Evolutionary conservation across 2,797 vertebrate species (phyloP).

Genomic region (Phalanger gymnotis): DNA sequence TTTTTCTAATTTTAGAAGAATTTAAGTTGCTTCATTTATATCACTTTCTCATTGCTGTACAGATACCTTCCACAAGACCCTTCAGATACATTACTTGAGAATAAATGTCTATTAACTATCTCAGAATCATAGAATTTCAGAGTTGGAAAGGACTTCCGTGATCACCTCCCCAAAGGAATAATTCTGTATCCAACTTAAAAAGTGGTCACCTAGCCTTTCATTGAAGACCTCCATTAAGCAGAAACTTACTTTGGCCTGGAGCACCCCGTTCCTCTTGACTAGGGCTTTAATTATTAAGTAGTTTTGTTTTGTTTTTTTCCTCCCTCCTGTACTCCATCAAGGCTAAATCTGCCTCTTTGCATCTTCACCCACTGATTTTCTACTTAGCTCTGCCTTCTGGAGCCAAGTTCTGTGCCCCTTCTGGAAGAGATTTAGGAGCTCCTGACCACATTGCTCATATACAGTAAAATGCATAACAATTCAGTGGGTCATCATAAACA

Average conservation of each 20-base stretch:
- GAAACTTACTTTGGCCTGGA: neutral
- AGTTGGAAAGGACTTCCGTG: neutral
- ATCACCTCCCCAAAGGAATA: neutral
- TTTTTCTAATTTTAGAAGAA: neutral
- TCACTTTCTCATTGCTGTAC: neutral
- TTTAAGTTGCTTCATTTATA: neutral
- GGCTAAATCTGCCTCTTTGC: neutral
- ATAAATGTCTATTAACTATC: neutral
- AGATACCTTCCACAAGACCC: neutral
- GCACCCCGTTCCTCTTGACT: neutral
- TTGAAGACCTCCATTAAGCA: neutral
- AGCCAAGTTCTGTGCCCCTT: neutral
- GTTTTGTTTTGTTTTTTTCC: neutral
- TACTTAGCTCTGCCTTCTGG: neutral
- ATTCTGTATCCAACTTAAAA: neutral
- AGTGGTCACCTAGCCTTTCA: neutral
- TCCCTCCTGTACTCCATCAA: neutral
- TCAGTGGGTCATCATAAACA: neutral
- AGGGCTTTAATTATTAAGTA: neutral
- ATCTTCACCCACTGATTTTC: neutral
- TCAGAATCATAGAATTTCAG: neutral
- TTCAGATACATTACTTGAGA: neutral
- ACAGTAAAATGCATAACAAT: neutral
- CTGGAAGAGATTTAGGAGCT: neutral
- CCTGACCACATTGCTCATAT: neutral